Evolutionary conservation across 2,113 vertebrate species (phyloP).

Genomic region (Dendrocopos noguchii): DNA sequence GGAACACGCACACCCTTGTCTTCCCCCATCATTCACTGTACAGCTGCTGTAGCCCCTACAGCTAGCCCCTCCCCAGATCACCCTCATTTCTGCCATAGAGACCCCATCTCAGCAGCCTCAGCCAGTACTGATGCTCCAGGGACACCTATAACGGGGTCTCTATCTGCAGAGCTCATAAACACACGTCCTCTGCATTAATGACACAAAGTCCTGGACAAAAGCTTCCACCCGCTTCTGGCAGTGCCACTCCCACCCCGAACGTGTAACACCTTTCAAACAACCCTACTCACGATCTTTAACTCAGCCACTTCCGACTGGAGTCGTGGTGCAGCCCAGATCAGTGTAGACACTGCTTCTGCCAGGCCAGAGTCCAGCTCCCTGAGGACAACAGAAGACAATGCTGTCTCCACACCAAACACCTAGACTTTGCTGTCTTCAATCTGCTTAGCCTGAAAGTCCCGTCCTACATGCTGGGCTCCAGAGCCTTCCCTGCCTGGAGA

Average conservation of each 20-base stretch:
- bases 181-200: background rate
- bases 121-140: background rate
- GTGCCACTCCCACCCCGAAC: background rate
- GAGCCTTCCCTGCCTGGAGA: background rate
- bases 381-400: background rate
- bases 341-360: slow-evolving; percentile 93
- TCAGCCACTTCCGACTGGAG: slow-evolving; percentile 93
- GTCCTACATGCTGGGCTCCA: background rate
- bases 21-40: background rate
- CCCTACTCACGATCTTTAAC: slow-evolving; percentile 89
- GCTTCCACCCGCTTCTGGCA: background rate
- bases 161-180: background rate
- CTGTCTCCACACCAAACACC: background rate
- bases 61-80: fast-evolving
- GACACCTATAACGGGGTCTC: background rate
- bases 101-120: background rate
- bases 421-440: background rate
- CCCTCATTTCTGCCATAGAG: background rate
- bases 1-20: background rate
- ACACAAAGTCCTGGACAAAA: background rate
- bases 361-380: slow-evolving; percentile 95
- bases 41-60: background rate
- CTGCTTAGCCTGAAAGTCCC: background rate
- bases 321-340: slow-evolving; percentile 97
- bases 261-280: fast-evolving